Conservation (phyloP, 1,140 invertebrate species). For the Aphidius gifuensis region DNA sequence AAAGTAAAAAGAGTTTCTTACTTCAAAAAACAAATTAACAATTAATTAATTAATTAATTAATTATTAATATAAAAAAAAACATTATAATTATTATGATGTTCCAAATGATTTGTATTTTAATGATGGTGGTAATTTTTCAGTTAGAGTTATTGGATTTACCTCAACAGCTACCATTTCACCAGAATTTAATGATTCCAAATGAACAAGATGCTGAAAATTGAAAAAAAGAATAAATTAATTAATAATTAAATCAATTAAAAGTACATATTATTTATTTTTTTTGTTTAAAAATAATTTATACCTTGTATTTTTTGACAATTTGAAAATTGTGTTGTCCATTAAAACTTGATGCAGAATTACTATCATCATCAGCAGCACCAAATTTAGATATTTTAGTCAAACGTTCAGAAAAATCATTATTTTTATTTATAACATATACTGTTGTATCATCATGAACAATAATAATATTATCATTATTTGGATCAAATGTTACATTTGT, state of each 20-base stretch:
- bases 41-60: too few species aligned
- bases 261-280: constrained; percentile 4
- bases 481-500: constrained; percentile 60
- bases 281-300: constrained; percentile 19
- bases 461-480: constrained; percentile 59
- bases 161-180: constrained; percentile 68
- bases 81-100: constrained; percentile 5
- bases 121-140: constrained; percentile 61
- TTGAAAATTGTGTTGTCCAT: constrained; percentile 45
- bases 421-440: constrained; percentile 64
- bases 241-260: neutral
- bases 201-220: constrained; percentile 66
- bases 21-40: too few species aligned
- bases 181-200: constrained; percentile 56
- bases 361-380: constrained; percentile 49
- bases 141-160: constrained; percentile 62
- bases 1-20: too few species aligned
- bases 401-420: constrained; percentile 42
- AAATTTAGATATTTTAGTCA: constrained; percentile 47
- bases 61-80: neutral
- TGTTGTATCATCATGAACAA: constrained; percentile 63
- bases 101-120: constrained; percentile 64
- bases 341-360: constrained; percentile 38
- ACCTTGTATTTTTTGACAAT: constrained; percentile 56
- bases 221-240: constrained; percentile 31